Conservation (phyloP, 2,888 invertebrate genomes). For the Cheilosia scutellata region DNA sequence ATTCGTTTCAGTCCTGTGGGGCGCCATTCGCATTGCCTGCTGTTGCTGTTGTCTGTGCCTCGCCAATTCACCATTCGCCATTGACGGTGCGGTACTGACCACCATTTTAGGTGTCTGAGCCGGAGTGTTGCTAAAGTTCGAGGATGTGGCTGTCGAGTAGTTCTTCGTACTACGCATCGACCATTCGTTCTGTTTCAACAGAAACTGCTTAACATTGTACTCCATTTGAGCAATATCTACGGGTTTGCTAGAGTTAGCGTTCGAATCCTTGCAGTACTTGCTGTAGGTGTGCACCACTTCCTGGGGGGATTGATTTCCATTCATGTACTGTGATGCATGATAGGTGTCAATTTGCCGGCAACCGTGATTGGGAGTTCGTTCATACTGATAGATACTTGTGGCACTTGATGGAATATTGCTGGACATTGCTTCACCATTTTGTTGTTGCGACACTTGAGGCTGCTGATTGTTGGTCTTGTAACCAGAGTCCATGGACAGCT, state of each 20-base stretch:
- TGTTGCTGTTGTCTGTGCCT: constrained; percentile 50
- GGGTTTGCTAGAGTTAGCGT: constrained; percentile 82
- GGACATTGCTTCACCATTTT: constrained; percentile 35
- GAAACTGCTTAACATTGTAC: constrained; percentile 90
- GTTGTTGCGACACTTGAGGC: constrained; percentile 75
- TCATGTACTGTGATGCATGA: constrained; percentile 34
- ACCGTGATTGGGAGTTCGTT: constrained; percentile 45
- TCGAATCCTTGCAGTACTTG: constrained; percentile 82
- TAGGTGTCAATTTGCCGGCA: constrained; percentile 48
- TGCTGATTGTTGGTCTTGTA: constrained; percentile 82
- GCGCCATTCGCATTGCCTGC: constrained; percentile 77
- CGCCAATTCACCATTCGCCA: constrained; percentile 60
- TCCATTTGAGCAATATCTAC: constrained; percentile 90
- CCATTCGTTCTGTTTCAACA: constrained; percentile 86
- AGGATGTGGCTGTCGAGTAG: constrained; percentile 61
- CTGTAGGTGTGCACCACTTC: constrained; percentile 83
- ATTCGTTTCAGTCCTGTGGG: constrained; percentile 84
- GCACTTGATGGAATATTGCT: constrained; percentile 66
- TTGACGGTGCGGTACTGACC: constrained; percentile 11
- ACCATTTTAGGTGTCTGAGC: constrained; percentile 50
- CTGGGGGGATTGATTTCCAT: constrained; percentile 76
- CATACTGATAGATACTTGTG: constrained; percentile 61
- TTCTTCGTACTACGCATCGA: constrained; percentile 80
- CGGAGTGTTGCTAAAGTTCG: constrained; percentile 65
- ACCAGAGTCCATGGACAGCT: constrained; percentile 83